Evolutionary conservation across 2,888 invertebrate species (phyloP).

Genomic region (Teleogryllus oceanicus): DNA sequence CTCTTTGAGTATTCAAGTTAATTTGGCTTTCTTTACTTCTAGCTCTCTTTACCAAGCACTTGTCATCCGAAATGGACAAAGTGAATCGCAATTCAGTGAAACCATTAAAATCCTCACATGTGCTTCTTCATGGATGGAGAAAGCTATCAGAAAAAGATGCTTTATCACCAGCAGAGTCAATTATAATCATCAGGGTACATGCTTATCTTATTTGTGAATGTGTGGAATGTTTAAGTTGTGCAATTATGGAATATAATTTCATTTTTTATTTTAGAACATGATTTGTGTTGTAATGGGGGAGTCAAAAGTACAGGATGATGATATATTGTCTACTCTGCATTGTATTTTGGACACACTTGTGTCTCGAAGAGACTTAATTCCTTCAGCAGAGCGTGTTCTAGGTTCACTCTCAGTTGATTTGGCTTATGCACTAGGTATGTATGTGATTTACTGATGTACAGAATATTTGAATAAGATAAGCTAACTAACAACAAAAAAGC

Average conservation of each 20-base stretch:
- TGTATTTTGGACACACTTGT: background rate
- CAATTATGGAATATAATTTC: background rate
- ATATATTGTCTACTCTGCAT: background rate
- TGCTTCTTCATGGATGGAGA: background rate
- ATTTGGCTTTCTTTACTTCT: constrained; percentile 26
- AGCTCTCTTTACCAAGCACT: constrained; percentile 46
- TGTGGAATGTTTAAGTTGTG: no score
- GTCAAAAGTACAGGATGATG: background rate
- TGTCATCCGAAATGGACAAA: constrained; percentile 39
- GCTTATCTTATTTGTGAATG: background rate
- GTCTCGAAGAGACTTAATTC: background rate
- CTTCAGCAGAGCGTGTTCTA: background rate
- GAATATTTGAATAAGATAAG: no score
- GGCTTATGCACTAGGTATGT: background rate
- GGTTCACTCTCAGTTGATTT: background rate
- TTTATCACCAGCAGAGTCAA: background rate
- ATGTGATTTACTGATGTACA: background rate
- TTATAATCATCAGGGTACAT: background rate
- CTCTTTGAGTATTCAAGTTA: constrained; percentile 26
- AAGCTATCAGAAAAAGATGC: background rate
- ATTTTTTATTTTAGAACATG: background rate
- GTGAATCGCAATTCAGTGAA: background rate
- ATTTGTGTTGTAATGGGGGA: background rate
- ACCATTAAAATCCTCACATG: background rate
- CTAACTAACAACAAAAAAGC: no score